phyloP scores from a whole-genome alignment of 1,140 invertebrate species.

The Drosophila nannoptera region DNA sequence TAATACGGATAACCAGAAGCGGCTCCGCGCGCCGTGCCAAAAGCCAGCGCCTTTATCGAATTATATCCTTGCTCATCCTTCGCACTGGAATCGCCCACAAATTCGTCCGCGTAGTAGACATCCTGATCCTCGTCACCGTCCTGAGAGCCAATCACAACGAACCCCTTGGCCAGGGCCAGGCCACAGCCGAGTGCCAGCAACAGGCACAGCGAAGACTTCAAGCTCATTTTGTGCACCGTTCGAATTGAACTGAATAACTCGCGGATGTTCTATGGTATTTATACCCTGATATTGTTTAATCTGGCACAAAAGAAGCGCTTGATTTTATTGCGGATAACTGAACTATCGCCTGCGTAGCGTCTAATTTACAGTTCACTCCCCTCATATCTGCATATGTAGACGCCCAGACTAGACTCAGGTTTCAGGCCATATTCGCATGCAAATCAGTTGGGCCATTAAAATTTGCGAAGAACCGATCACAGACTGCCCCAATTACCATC shows the following conservation, averaged over 20 bases:
- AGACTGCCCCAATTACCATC: neutral
- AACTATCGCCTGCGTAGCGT: conserved; percentile 2
- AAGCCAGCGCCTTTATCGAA: neutral
- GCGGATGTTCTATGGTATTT: conserved; percentile 21
- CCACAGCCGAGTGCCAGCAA: conserved; percentile 21
- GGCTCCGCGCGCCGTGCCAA: neutral
- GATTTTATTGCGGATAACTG: neutral
- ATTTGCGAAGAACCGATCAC: conserved; percentile 11
- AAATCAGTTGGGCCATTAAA: conserved; percentile 34
- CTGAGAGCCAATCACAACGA: neutral
- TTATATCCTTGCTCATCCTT: neutral
- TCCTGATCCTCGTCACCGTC: conserved; percentile 15
- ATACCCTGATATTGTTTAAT: conserved; percentile 5
- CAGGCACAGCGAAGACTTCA: conserved; percentile 24
- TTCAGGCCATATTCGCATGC: conserved; percentile 11
- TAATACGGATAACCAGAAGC: neutral
- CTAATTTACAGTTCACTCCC: neutral
- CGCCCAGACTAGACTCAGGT: neutral
- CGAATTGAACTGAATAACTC: conserved; percentile 34
- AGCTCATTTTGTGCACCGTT: conserved; percentile 28
- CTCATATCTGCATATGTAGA: neutral
- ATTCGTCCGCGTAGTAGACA: neutral
- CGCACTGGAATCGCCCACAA: neutral
- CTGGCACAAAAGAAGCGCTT: neutral
- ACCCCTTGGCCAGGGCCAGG: conserved; percentile 14